Base-by-base conservation (phyloP, 64 coral and sea anemone species). In the Montipora efflorescens region DNA sequence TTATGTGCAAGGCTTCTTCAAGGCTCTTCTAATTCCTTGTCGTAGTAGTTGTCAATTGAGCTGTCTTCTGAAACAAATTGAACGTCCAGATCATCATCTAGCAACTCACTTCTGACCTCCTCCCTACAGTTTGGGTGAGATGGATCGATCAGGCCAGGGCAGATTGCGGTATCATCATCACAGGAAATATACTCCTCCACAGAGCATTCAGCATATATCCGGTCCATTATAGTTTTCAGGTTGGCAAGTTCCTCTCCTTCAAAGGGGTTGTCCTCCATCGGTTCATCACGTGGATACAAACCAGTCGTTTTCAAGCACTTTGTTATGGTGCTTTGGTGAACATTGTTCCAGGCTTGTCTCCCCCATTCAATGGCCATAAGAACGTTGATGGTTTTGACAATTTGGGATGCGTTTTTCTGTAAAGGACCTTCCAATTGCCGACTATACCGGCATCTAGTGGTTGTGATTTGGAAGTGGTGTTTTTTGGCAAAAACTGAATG, bases 181-280 rank as follows among this genome's bases (percentile, higher is more conserved):
- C 52, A 3, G 9, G 52, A 55, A 55, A 55, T 1, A 55, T 55
- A 55, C 9, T 55, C 52, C 52, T 55, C 52, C 85, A 88, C 28
- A 28, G 28, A 28, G 25, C 85, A 88, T 88, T 88, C 14, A 48
- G 67, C 85, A 88, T 74, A 0, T 51, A 48, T 72, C 69, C 13
- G 18, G 79, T 90, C 75, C 88, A 90, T 79, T 25, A 89, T 18
- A 89, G 72, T 77, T 79, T 61, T 90, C 74, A 79, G 88, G 88
- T 78, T 90, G 67, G 90, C 90, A 83, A 91, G 78, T 83, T 94
- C 93, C 70, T 95, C 87, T 59, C 80, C 87, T 78, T 90, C 93
- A 78, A 95, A 95, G 72, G 79, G 93, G 66, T 90, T 19, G 44
- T 90, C 88, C 79, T 92, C 80, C 5, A 66, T 67, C 53, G 51